phyloP scores from a whole-genome alignment of 2,113 vertebrate species.

The Phalacrocorax aristotelis region DNA sequence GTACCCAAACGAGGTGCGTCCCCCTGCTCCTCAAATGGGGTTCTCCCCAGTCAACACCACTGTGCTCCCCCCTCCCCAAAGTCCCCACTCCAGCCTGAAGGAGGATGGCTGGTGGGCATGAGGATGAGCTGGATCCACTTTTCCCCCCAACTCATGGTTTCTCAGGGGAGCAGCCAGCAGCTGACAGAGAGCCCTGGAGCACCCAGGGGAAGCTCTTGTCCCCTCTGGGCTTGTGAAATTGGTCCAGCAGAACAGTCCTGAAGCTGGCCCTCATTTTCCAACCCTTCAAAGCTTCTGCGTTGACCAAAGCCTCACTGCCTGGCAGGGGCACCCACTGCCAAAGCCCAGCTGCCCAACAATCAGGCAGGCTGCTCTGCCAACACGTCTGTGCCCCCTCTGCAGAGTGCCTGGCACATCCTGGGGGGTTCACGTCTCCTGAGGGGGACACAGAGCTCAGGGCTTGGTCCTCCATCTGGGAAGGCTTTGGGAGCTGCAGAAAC shows the following conservation, averaged over 20 bases:
- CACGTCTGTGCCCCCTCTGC: rapidly evolving
- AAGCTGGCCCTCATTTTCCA: neutral
- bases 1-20: neutral
- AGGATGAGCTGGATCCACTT: neutral
- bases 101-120: neutral
- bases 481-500: neutral
- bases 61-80: neutral
- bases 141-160: neutral
- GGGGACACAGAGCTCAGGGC: neutral
- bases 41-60: neutral
- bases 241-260: neutral
- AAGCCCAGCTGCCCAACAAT: neutral
- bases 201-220: neutral
- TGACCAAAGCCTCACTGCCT: neutral
- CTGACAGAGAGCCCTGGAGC: neutral
- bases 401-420: neutral
- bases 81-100: neutral
- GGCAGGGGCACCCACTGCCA: neutral
- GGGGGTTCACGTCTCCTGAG: neutral
- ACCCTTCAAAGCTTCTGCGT: neutral
- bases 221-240: neutral
- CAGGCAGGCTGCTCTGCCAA: neutral
- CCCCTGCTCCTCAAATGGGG: neutral
- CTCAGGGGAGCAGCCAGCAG: neutral
- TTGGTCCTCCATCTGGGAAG: neutral